A percentile compares a stretch with the other conserved stretches of the same genome.
Evolutionary conservation across 2,113 vertebrate species (phyloP).

Genomic region (Arvicanthis niloticus): DNA sequence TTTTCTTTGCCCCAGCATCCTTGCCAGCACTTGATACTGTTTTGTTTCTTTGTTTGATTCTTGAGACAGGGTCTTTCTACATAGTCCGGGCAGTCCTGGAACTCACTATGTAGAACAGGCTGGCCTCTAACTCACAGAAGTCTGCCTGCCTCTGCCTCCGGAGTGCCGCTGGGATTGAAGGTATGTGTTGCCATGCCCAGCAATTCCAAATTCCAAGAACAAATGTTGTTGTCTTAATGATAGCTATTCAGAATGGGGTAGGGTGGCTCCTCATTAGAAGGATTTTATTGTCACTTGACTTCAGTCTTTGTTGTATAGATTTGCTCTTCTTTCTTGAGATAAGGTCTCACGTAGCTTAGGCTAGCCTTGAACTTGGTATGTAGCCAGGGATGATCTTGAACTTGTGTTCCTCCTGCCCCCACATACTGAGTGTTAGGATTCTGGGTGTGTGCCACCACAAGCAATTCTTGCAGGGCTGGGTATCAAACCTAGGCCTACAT

Average conservation of each 20-base stretch:
- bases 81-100: neutral
- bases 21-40: neutral
- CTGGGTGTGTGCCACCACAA: neutral
- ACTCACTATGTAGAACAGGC: too few species aligned
- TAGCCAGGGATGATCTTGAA: neutral
- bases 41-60: neutral
- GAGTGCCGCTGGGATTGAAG: neutral
- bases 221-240: neutral
- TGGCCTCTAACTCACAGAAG: neutral
- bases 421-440: neutral
- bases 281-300: neutral
- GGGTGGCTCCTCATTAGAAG: neutral
- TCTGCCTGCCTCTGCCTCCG: too few species aligned
- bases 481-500: neutral
- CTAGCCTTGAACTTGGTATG: neutral
- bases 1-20: neutral
- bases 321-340: neutral
- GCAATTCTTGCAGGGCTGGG: neutral
- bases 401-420: neutral
- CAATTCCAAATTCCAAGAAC: too few species aligned
- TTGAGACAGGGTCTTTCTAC: neutral
- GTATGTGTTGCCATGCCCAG: neutral
- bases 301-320: neutral
- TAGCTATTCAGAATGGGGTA: neutral
- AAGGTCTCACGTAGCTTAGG: neutral